Conservation (phyloP, 92 coral and sea anemone species). For the Zoanthus solanderi region DNA sequence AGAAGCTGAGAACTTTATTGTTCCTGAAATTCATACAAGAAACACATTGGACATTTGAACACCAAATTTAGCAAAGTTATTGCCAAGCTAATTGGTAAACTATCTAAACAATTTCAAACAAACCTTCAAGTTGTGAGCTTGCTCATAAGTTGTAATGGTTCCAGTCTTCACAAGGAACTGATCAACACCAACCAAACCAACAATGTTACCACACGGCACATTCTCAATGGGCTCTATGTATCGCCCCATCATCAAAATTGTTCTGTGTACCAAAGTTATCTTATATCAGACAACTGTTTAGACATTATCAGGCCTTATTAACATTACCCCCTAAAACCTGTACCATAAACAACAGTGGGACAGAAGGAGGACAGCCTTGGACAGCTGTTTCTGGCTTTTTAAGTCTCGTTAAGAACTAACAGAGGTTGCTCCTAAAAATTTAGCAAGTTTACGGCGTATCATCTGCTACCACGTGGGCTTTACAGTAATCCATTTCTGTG, state of each 20-base stretch:
- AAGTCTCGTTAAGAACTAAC: no score
- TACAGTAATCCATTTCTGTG: no score
- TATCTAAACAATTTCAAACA: background rate
- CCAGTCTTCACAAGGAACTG: constrained; percentile 98
- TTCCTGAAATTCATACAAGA: background rate
- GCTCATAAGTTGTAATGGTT: constrained; percentile 89
- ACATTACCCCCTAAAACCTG: no score
- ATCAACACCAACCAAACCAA: constrained; percentile 97
- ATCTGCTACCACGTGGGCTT: no score
- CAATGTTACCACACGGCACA: constrained; percentile 99
- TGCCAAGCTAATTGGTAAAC: background rate
- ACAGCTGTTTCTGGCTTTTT: no score
- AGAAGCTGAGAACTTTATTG: background rate
- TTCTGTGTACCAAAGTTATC: constrained; percentile 52
- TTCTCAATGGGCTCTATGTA: constrained; percentile 93
- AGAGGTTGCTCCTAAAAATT: no score
- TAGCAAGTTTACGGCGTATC: no score
- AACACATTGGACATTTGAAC: background rate
- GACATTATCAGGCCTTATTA: no score
- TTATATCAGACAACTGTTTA: background rate
- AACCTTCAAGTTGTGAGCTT: constrained; percentile 97
- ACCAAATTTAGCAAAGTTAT: background rate
- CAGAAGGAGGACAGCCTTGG: no score
- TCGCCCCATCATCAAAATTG: constrained; percentile 99
- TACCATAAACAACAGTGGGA: no score